phyloP scores from a whole-genome alignment of 2,797 vertebrate species.

The Myripristis murdjan region DNA sequence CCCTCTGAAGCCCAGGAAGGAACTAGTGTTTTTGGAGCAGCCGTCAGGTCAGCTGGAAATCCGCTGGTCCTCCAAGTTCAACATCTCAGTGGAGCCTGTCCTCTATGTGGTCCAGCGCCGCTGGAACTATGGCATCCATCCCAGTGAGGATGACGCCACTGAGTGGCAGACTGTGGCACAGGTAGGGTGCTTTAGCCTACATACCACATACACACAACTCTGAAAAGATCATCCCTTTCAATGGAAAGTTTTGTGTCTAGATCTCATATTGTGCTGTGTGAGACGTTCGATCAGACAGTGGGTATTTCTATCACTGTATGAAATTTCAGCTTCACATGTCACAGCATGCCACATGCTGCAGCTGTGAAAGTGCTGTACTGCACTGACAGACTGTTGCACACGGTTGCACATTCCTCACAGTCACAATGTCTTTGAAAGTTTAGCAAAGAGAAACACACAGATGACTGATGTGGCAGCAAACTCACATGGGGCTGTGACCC shows the following conservation, averaged over 20 bases:
- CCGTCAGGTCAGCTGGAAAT: constrained; percentile 91
- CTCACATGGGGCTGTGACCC: constrained; percentile 76
- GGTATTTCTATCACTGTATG: constrained; percentile 26
- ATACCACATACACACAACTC: too few relatives aligned
- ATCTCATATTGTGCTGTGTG: background rate
- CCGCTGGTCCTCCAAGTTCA: constrained; percentile 97
- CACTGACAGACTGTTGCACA: constrained; percentile 55
- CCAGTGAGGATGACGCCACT: constrained; percentile 94
- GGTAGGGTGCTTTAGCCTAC: constrained; percentile 75
- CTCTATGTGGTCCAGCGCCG: constrained; percentile 94
- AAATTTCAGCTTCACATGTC: constrained; percentile 45
- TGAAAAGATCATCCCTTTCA: background rate
- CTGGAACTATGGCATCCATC: constrained; percentile 97
- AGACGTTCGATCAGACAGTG: constrained; percentile 41
- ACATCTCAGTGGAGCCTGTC: constrained; percentile 95
- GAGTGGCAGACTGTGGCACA: constrained; percentile 93
- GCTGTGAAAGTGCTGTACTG: constrained; percentile 66
- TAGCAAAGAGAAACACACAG: constrained; percentile 71
- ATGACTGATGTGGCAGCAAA: constrained; percentile 81
- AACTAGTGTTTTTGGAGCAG: constrained; percentile 91
- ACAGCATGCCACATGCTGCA: constrained; percentile 56
- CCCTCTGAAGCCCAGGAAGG: constrained; percentile 96
- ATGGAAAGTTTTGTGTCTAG: background rate
- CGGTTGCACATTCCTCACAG: constrained; percentile 76
- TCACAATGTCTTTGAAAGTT: constrained; percentile 78